Evolutionary conservation across 1,140 invertebrate genomes (phyloP).

Genomic region (Monochamus saltuarius): DNA sequence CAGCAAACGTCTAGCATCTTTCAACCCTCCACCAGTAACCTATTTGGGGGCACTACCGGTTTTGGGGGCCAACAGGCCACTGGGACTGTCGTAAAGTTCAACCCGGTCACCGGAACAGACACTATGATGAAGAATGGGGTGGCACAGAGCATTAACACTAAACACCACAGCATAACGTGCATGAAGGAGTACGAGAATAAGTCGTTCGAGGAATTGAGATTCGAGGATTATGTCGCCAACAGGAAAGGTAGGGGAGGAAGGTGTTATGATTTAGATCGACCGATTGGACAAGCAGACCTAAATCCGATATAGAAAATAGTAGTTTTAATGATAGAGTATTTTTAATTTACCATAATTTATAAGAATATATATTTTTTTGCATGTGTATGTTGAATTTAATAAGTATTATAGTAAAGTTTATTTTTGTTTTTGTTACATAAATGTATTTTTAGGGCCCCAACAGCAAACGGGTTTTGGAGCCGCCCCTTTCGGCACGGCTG

Average conservation of each 20-base stretch:
- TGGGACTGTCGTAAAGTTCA: constrained; percentile 85
- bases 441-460: constrained; percentile 32
- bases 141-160: constrained; percentile 80
- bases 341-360: neutral
- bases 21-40: constrained; percentile 34
- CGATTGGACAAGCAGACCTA: too few species aligned
- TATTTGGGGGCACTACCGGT: constrained; percentile 38
- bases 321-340: too few species aligned
- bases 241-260: constrained; percentile 68
- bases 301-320: too few species aligned
- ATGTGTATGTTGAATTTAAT: too few species aligned
- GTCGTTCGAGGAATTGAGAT: constrained; percentile 88
- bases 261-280: too few species aligned
- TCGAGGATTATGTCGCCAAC: constrained; percentile 90
- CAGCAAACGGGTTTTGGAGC: constrained; percentile 34
- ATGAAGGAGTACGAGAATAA: constrained; percentile 98
- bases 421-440: too few species aligned
- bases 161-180: constrained; percentile 93
- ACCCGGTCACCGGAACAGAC: constrained; percentile 82
- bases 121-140: constrained; percentile 87
- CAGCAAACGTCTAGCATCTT: constrained; percentile 46
- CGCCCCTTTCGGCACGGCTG: constrained; percentile 36
- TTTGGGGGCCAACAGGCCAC: constrained; percentile 36
- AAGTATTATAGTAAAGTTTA: too few species aligned
- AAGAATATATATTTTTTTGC: neutral